A percentile compares a stretch with the other conserved stretches of the same genome.
Conservation (phyloP, 1,140 invertebrate species). For the Battus philenor region DNA sequence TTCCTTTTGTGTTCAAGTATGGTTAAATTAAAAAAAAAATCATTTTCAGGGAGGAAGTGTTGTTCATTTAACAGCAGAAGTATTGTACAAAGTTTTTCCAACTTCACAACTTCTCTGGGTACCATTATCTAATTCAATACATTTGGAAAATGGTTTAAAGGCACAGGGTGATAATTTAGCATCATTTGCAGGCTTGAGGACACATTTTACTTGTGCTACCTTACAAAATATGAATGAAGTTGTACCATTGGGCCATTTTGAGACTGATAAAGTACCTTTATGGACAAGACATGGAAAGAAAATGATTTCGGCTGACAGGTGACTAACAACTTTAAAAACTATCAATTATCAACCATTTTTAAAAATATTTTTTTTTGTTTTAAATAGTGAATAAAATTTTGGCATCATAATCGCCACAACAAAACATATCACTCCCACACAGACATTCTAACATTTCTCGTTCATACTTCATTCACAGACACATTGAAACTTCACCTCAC, state of each 20-base stretch:
- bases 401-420: neutral
- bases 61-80: conserved; percentile 59
- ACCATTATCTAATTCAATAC: conserved; percentile 49
- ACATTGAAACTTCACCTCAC: too few relatives aligned
- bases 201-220: conserved; percentile 47
- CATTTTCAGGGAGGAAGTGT: conserved; percentile 61
- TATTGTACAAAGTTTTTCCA: conserved; percentile 48
- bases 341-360: conserved; percentile 2
- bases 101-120: conserved; percentile 53
- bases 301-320: conserved; percentile 77
- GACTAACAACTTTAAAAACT: conserved; percentile 10
- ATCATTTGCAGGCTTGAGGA: conserved; percentile 49
- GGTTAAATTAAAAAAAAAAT: too few relatives aligned
- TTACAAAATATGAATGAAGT: conserved; percentile 48
- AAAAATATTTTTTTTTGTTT: neutral
- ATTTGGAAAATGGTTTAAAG: conserved; percentile 50
- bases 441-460: too few relatives aligned
- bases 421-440: too few relatives aligned
- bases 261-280: conserved; percentile 80
- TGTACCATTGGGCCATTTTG: conserved; percentile 80
- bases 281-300: conserved; percentile 85
- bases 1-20: too few relatives aligned
- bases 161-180: conserved; percentile 54
- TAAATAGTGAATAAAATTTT: neutral
- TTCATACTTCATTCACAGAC: too few relatives aligned